These are phyloP conservation scores for Echiichthys vipera DNA, from an alignment of 2,797 vertebrate genomes.

Conservation along the genomic window DNA sequence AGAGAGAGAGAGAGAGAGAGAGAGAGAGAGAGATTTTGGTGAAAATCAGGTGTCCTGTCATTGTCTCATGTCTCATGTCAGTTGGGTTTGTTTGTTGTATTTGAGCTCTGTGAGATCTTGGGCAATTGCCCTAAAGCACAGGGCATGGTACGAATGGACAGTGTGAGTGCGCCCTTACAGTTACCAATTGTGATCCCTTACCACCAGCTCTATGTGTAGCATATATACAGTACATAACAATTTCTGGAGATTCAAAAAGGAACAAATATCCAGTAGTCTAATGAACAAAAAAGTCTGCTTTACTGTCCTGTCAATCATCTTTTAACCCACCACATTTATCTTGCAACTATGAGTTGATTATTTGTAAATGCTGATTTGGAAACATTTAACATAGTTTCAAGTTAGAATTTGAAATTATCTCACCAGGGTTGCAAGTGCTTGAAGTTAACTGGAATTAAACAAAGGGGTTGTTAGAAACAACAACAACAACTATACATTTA, in stretches of 20 bases:
- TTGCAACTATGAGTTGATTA: background rate
- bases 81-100: background rate
- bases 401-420: background rate
- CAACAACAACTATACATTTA: background rate
- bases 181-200: background rate
- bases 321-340: background rate
- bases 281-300: background rate
- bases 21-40: constrained; percentile 40
- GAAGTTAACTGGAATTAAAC: background rate
- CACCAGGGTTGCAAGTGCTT: background rate
- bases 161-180: no score
- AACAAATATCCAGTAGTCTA: background rate
- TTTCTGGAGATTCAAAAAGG: background rate
- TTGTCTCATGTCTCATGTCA: no score
- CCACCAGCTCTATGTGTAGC: background rate
- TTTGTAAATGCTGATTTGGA: background rate
- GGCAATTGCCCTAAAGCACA: no score
- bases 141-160: no score
- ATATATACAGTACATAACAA: no score
- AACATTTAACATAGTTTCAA: background rate
- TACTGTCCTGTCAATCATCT: background rate
- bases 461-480: background rate
- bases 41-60: no score
- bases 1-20: constrained; percentile 32
- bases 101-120: constrained; percentile 17